These are phyloP conservation scores for Bombus haemorrhoidalis DNA, from an alignment of 1,140 invertebrate species.

Conservation along the genomic window DNA sequence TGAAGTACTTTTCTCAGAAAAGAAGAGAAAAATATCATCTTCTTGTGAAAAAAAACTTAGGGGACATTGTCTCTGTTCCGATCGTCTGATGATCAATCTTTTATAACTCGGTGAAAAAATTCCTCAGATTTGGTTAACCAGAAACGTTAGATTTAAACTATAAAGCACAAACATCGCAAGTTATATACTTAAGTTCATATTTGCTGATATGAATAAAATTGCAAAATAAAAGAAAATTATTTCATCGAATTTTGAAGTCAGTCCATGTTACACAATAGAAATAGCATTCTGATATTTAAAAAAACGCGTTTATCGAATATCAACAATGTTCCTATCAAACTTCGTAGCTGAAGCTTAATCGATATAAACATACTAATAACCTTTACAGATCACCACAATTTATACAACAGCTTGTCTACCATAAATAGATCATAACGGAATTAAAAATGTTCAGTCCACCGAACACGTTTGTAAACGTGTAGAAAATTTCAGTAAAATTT, in stretches of 20 bases:
- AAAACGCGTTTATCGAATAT: background rate
- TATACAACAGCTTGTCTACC: background rate
- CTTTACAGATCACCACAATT: background rate
- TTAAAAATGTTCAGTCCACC: background rate
- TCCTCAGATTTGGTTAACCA: background rate
- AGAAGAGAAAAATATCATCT: background rate
- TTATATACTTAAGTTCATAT: no score
- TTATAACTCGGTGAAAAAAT: background rate
- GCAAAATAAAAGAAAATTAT: background rate
- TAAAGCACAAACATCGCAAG: no score
- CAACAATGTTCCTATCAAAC: background rate
- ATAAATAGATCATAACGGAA: background rate
- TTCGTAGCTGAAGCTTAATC: background rate
- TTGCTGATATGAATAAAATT: no score
- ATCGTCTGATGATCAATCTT: slow-evolving; percentile 9
- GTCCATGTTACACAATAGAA: background rate
- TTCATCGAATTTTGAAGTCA: background rate
- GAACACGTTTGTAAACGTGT: background rate
- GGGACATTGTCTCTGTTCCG: background rate
- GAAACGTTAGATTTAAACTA: background rate
- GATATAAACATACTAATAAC: background rate
- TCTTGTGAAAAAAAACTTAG: background rate
- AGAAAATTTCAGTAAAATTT: background rate
- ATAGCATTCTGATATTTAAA: background rate
- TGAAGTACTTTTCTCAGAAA: slow-evolving; percentile 22